Base-by-base conservation (phyloP, 1,140 invertebrate species). In the Copidosoma floridanum region DNA sequence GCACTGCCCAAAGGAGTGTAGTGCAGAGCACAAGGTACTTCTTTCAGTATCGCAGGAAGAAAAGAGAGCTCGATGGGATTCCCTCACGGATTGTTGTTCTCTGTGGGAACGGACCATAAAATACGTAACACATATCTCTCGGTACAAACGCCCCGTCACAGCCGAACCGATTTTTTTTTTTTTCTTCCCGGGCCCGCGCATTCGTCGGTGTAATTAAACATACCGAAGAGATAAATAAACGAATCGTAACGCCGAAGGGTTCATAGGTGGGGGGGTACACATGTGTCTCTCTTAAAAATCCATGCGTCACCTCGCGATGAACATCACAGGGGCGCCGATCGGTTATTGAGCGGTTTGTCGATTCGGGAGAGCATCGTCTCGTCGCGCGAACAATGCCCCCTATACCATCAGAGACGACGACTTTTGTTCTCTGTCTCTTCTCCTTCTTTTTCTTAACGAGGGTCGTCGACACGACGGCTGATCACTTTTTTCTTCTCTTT, bases 151-250 rank as follows among this genome's bases (percentile, higher is more conserved):
- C 57, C 32, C 57, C 38, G 57, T 59, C 57, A 59, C 48, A 40
- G n/a, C n/a, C n/a, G 37, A 21, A 43, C 27, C 5, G 48, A 46
- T 44, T 18, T 8, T 20, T 43, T 43, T 43, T 24, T 53, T 32
- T 52, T 24, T n/a, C n/a, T n/a, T n/a, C n/a, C n/a, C n/a, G n/a
- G n/a, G 37, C 14, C 12, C 46, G 57, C 27, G 48, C 57, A 59
- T 59, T 53, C 48, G 50, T 59, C 53, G 57, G n/a, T 41, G 41
- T 59, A 59, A 59, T 59, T 59, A 59, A 59, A 59, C 57, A n/a
- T n/a, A n/a, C n/a, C n/a, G 41, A 38, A 29, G 57, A 59, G 53
- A 59, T 37, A 53, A 59, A 59, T 46, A 59, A 52, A 59, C 16
- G 40, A 41, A 20, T 44, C 48, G 48, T 53, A 50, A 59, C 57